These are phyloP conservation scores for Rotaria sp. DNA, from an alignment of 2,888 invertebrate species.

Conservation along the genomic window DNA sequence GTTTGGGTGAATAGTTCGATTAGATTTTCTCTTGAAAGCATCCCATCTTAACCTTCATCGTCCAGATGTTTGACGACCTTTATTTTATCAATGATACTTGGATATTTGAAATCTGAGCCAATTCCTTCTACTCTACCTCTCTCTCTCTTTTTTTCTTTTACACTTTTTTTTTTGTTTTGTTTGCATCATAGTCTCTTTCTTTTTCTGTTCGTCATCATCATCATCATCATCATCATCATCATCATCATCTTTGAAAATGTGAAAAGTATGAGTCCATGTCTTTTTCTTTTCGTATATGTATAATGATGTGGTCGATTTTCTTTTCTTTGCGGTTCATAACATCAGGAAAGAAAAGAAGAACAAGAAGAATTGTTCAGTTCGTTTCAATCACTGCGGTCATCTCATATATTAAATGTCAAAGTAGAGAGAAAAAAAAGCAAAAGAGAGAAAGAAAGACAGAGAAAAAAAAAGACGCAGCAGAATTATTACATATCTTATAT, in stretches of 20 bases:
- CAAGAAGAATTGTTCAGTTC: not conserved
- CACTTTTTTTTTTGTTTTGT: not conserved
- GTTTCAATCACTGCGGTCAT: conserved; percentile 1
- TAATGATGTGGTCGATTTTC: conserved; percentile 13
- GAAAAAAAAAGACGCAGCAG: not conserved
- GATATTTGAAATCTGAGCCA: conserved; percentile 9
- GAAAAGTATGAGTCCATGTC: not conserved
- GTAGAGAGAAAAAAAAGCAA: too few relatives aligned
- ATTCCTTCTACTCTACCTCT: not conserved
- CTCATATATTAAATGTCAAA: not conserved
- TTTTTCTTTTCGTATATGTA: not conserved
- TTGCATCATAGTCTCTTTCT: not conserved
- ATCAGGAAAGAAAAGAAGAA: not conserved
- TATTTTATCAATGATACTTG: conserved; percentile 5
- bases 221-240: not conserved
- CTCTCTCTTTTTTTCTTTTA: too few relatives aligned
- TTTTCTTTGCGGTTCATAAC: not conserved
- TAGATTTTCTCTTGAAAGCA: not conserved
- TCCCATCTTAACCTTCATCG: not conserved
- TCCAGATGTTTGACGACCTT: not conserved
- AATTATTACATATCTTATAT: not conserved
- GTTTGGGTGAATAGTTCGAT: not conserved
- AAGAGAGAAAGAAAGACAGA: not conserved
- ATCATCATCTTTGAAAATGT: not conserved
- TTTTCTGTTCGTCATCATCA: not conserved